phyloP scores from a whole-genome alignment of 37 sponge, comb jelly and placozoan species.

The Halisarca cf. caerulea region DNA sequence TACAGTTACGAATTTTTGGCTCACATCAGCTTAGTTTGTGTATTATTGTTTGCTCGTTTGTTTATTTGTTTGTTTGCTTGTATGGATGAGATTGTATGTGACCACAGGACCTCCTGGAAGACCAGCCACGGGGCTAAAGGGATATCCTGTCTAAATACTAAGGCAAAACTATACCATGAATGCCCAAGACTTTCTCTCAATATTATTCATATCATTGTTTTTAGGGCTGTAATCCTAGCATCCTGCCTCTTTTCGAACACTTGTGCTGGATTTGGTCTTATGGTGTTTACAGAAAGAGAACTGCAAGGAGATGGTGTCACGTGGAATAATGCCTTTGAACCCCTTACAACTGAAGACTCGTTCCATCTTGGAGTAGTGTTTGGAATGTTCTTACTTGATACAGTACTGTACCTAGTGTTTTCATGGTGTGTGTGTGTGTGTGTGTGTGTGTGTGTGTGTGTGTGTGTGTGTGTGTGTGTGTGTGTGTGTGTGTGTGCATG shows the following conservation, averaged over 20 bases:
- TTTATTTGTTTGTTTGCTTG: too few relatives aligned
- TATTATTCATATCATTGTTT: too few relatives aligned
- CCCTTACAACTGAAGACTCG: constrained; percentile 67
- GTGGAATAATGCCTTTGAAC: constrained; percentile 63
- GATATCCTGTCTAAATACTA: too few relatives aligned
- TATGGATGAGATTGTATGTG: too few relatives aligned
- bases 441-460: background rate
- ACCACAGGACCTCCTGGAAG: too few relatives aligned
- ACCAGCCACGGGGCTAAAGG: too few relatives aligned
- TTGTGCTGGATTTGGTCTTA: constrained; percentile 76
- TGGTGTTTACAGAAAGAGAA: constrained; percentile 63
- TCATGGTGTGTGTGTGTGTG: constrained; percentile 69
- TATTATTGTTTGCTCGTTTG: too few relatives aligned
- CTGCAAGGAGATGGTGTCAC: constrained; percentile 55
- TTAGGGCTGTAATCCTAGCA: background rate
- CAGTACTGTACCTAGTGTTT: constrained; percentile 78
- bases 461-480: background rate
- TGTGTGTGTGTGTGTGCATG: background rate
- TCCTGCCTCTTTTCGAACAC: constrained; percentile 80
- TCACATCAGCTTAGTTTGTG: too few relatives aligned
- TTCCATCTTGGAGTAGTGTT: constrained; percentile 72
- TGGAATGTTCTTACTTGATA: constrained; percentile 79
- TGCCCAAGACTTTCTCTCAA: too few relatives aligned
- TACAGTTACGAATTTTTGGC: too few relatives aligned
- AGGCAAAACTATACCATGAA: too few relatives aligned